Conservation (phyloP, 92 coral and sea anemone genomes). For the Epizoanthus scotinus region DNA sequence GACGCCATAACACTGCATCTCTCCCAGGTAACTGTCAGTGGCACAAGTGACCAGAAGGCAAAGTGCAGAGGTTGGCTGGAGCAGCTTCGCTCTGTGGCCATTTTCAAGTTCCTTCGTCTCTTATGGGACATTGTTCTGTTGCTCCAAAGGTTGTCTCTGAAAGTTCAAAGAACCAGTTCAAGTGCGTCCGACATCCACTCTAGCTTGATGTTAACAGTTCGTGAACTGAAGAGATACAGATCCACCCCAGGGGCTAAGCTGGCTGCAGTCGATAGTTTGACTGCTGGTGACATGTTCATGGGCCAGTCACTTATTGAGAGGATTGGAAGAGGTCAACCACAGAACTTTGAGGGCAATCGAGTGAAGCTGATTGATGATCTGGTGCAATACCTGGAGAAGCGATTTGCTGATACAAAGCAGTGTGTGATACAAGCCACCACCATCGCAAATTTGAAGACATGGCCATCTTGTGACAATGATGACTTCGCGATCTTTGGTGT, state of each 20-base stretch:
- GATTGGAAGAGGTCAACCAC: background rate
- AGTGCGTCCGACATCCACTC: background rate
- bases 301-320: constrained; percentile 9
- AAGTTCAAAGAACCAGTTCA: background rate
- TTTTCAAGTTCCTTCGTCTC: constrained; percentile 17
- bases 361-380: constrained; percentile 1
- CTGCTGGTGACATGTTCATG: background rate
- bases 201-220: background rate
- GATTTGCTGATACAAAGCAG: constrained; percentile 26
- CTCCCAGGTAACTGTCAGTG: constrained; percentile 14
- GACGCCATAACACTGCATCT: constrained; percentile 1
- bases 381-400: constrained; percentile 21
- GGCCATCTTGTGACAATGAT: constrained; percentile 40
- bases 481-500: constrained; percentile 17
- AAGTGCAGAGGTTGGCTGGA: constrained; percentile 36
- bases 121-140: constrained; percentile 35
- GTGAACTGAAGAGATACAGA: background rate
- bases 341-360: background rate
- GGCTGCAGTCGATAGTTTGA: background rate
- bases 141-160: background rate
- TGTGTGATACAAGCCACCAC: constrained; percentile 45
- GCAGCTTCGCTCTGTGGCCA: constrained; percentile 13
- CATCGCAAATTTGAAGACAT: constrained; percentile 35
- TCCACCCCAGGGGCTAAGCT: background rate
- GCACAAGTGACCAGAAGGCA: constrained; percentile 9